A percentile compares a stretch with the other conserved stretches of the same genome.
Evolutionary conservation across 92 coral and sea anemone species (phyloP).

Genomic region (Parazoanthus swiftii): DNA sequence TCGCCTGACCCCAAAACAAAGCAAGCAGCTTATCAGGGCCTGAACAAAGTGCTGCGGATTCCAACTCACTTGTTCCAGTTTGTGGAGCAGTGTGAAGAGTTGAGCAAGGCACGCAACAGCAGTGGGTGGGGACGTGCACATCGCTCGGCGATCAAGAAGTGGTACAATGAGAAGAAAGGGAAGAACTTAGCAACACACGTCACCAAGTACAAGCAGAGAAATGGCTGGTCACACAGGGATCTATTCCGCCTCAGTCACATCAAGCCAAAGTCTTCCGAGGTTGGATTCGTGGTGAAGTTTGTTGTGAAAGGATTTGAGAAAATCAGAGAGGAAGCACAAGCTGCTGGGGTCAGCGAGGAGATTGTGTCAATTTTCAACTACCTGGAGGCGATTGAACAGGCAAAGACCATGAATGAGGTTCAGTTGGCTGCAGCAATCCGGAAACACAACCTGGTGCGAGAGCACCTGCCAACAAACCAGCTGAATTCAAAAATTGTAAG

Average conservation of each 20-base stretch:
- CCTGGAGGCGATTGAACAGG: constrained; percentile 68
- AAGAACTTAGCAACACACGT: constrained; percentile 68
- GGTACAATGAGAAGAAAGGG: constrained; percentile 83
- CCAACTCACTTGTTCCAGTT: constrained; percentile 91
- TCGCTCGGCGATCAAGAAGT: constrained; percentile 87
- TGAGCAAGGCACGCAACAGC: constrained; percentile 61
- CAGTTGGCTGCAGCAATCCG: constrained; percentile 65
- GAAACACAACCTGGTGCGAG: constrained; percentile 73
- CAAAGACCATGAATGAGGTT: constrained; percentile 65
- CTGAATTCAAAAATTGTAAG: constrained; percentile 69
- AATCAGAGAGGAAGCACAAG: constrained; percentile 61
- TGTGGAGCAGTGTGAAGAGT: constrained; percentile 71
- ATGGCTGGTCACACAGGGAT: constrained; percentile 94
- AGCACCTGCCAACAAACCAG: constrained; percentile 86
- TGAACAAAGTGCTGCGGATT: constrained; percentile 72
- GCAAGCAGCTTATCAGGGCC: constrained; percentile 71
- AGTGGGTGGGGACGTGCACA: constrained; percentile 99
- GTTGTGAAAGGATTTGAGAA: constrained; percentile 77
- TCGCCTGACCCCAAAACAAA: constrained; percentile 69
- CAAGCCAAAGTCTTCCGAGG: constrained; percentile 53
- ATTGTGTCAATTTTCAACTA: constrained; percentile 57
- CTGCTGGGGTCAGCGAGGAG: constrained; percentile 70
- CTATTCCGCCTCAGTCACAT: constrained; percentile 85
- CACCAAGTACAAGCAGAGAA: constrained; percentile 93
- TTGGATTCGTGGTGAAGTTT: constrained; percentile 69